phyloP scores from a whole-genome alignment of 2,113 vertebrate species.

The Gymnogyps californianus region DNA sequence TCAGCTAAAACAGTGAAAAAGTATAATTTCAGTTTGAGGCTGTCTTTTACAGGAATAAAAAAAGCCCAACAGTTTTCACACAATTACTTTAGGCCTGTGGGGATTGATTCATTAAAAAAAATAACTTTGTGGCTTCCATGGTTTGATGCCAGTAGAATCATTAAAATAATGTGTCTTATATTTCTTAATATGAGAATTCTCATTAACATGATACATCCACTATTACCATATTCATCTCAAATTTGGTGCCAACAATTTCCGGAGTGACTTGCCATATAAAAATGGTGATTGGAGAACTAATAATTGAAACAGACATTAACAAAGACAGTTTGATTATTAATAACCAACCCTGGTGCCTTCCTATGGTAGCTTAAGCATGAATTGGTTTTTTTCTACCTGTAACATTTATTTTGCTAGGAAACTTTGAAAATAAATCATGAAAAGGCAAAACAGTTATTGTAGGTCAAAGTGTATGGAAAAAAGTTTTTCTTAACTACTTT shows the following conservation, averaged over 20 bases:
- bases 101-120: conserved; percentile 63
- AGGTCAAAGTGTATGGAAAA: not conserved
- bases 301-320: conserved; percentile 44
- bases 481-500: not conserved
- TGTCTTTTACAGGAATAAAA: conserved; percentile 20
- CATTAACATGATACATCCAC: conserved; percentile 56
- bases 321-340: conserved; percentile 34
- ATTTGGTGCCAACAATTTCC: conserved; percentile 60
- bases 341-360: not conserved
- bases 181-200: conserved; percentile 63
- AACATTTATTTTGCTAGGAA: not conserved
- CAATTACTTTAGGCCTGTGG: conserved; percentile 55
- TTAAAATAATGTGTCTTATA: conserved; percentile 64
- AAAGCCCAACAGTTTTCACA: not conserved
- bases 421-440: not conserved
- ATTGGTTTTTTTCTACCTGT: not conserved
- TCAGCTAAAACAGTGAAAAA: not conserved
- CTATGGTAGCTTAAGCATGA: not conserved
- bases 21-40: not conserved
- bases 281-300: conserved; percentile 36
- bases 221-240: conserved; percentile 59
- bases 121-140: conserved; percentile 51
- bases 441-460: not conserved
- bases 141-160: conserved; percentile 63
- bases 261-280: conserved; percentile 39